Evolutionary conservation across 2,888 invertebrate genomes (phyloP).

Genomic region (Bhutanitis thaidina): DNA sequence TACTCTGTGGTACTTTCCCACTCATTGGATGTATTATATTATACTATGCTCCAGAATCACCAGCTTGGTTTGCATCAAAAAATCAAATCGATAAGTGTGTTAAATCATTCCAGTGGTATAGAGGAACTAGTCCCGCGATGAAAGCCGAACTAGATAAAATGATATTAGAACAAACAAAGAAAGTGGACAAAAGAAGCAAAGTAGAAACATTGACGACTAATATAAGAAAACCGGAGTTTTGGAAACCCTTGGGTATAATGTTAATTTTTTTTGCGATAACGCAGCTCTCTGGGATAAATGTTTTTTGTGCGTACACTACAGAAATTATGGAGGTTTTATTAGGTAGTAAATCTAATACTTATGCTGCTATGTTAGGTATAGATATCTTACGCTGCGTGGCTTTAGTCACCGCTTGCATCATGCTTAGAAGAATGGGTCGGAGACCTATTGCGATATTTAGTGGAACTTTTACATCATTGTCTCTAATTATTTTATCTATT

Average conservation of each 20-base stretch:
- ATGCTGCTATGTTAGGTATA: constrained; percentile 82
- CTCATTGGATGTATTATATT: constrained; percentile 74
- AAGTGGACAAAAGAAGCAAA: constrained; percentile 49
- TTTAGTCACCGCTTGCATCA: constrained; percentile 79
- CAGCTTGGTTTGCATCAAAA: constrained; percentile 83
- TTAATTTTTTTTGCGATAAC: constrained; percentile 82
- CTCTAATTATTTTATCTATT: constrained; percentile 76
- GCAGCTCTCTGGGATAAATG: constrained; percentile 86
- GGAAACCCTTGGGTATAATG: constrained; percentile 81
- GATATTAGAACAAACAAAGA: constrained; percentile 58
- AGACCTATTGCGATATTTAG: constrained; percentile 83
- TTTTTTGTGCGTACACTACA: constrained; percentile 85
- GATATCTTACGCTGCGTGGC: constrained; percentile 82
- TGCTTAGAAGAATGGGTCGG: constrained; percentile 81
- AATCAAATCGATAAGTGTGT: constrained; percentile 80
- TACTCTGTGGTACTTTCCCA: constrained; percentile 77
- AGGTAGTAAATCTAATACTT: constrained; percentile 71
- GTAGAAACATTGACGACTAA: constrained; percentile 53
- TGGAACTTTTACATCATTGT: constrained; percentile 79
- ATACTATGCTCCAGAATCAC: constrained; percentile 83
- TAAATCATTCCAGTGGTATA: constrained; percentile 80
- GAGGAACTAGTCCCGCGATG: constrained; percentile 73
- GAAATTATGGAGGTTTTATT: constrained; percentile 82
- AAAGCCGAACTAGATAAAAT: constrained; percentile 73
- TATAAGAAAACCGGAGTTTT: constrained; percentile 77